Percentiles rank a stretch among this genome's conserved stretches.
These are phyloP conservation scores for Rhinolophus ferrumequinum DNA, from an alignment of 2,113 vertebrate genomes.

Conservation along the genomic window DNA sequence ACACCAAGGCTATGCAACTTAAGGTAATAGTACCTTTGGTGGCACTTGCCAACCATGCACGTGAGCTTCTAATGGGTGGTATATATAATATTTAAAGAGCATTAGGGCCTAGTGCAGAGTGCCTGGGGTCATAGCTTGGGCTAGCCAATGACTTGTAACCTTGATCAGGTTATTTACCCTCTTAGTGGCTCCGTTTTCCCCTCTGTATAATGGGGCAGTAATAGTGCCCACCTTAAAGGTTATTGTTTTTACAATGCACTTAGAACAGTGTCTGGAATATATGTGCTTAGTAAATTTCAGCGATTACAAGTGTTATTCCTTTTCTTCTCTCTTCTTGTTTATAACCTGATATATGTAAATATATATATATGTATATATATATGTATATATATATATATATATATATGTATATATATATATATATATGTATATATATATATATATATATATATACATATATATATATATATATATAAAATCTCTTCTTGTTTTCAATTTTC, in stretches of 20 bases:
- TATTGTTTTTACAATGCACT: neutral
- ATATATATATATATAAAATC: neutral
- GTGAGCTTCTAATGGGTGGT: neutral
- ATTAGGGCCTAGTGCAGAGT: neutral
- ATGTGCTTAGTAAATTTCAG: neutral
- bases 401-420: no score
- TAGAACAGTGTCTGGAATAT: neutral
- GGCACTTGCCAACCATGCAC: neutral
- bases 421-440: no score
- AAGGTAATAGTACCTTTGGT: neutral
- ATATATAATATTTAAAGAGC: neutral
- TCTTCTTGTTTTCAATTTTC: neutral
- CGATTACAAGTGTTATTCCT: neutral
- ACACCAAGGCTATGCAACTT: neutral
- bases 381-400: no score
- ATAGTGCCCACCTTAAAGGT: neutral
- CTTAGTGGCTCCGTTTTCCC: neutral
- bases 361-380: no score
- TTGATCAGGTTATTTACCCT: neutral
- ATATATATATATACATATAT: no score
- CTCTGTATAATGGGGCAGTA: neutral
- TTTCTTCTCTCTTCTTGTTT: neutral
- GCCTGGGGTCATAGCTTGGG: neutral
- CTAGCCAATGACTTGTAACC: neutral
- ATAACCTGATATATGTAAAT: neutral